phyloP scores from a whole-genome alignment of 2,888 invertebrate genomes.

The Chrysotoxum bicinctum region DNA sequence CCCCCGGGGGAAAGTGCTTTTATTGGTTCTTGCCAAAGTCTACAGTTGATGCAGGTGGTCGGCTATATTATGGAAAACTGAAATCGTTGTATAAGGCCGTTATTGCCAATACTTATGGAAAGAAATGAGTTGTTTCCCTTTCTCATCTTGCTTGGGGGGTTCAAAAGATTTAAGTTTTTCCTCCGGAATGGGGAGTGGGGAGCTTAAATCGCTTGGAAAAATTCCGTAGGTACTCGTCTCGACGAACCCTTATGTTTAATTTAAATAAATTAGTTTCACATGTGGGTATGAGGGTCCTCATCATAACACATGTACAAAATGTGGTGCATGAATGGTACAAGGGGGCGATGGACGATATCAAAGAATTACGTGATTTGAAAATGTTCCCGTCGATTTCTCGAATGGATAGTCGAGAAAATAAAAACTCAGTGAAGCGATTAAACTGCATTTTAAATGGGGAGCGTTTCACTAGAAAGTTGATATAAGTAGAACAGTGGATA shows the following conservation, averaged over 20 bases:
- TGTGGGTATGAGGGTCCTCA: not conserved
- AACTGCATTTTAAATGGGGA: not conserved
- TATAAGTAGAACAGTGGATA: not conserved
- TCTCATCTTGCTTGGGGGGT: not conserved
- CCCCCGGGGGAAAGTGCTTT: not conserved
- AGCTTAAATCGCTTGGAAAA: constrained; percentile 68
- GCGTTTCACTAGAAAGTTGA: not conserved
- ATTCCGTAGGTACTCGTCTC: constrained; percentile 31
- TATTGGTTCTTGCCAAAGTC: not conserved
- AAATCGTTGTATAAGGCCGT: constrained; percentile 14
- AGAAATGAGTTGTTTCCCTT: constrained; percentile 1
- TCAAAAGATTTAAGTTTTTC: not conserved
- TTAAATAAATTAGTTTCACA: constrained; percentile 69
- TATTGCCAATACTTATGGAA: constrained; percentile 38
- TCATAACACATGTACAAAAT: not conserved
- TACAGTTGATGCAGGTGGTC: constrained; percentile 49
- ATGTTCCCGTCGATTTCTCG: constrained; percentile 28
- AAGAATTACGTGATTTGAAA: constrained; percentile 32
- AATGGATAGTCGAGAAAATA: constrained; percentile 31
- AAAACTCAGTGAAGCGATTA: not conserved
- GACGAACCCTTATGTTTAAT: constrained; percentile 49
- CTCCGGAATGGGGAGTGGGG: not conserved
- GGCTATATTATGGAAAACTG: constrained; percentile 3
- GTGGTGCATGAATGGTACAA: constrained; percentile 19
- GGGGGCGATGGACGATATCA: constrained; percentile 45